phyloP scores from a whole-genome alignment of 2,888 invertebrate species.

The Blomia tropicalis region DNA sequence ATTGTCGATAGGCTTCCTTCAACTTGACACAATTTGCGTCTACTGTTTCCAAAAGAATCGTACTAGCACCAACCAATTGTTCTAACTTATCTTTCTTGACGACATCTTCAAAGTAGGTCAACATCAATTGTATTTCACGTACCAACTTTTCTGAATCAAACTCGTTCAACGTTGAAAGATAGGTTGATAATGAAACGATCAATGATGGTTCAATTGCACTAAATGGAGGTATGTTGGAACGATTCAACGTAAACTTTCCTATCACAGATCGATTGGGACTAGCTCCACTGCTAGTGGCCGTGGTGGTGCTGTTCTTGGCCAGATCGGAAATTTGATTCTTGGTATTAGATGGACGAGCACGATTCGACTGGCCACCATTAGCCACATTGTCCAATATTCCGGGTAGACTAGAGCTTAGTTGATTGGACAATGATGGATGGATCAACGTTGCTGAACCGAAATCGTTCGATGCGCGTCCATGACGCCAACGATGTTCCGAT shows the following conservation, averaged over 20 bases:
- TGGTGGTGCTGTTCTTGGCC: neutral
- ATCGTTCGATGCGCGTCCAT: neutral
- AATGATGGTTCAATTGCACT: conserved; percentile 11
- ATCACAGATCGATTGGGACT: neutral
- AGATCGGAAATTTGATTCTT: neutral
- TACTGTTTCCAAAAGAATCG: conserved; percentile 77
- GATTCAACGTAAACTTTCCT: neutral
- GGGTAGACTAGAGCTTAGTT: conserved; percentile 15
- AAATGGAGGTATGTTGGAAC: neutral
- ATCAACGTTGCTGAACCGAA: neutral
- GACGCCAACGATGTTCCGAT: neutral
- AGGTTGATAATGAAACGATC: neutral
- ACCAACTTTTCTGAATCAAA: conserved; percentile 13
- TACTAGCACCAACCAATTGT: conserved; percentile 82
- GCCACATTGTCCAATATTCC: neutral
- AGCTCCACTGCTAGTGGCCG: neutral
- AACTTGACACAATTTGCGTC: conserved; percentile 47
- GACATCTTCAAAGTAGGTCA: conserved; percentile 80
- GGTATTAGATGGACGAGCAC: neutral
- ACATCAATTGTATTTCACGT: conserved; percentile 49
- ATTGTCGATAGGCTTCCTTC: conserved; percentile 12
- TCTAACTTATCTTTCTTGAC: conserved; percentile 77
- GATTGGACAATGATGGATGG: neutral
- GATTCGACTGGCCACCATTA: neutral
- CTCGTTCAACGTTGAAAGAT: neutral